Evolutionary conservation across 2,113 vertebrate species (phyloP).

Genomic region (Rattus norvegicus): DNA sequence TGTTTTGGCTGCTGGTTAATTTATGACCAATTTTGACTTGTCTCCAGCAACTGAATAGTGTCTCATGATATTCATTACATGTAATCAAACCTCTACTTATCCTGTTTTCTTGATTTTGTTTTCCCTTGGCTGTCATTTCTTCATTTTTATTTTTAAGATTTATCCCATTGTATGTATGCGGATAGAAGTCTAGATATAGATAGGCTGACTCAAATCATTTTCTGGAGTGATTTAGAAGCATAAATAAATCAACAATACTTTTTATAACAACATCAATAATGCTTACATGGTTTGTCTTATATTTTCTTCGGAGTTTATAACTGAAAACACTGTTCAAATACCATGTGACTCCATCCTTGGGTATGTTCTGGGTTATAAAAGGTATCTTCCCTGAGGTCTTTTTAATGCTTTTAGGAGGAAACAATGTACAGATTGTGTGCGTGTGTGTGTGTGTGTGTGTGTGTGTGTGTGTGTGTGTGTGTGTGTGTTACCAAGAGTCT

Average conservation of each 20-base stretch:
- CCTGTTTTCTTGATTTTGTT: slow-evolving; percentile 54
- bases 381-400: background rate
- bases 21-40: slow-evolving; percentile 41
- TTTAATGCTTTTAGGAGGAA: background rate
- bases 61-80: slow-evolving; percentile 54
- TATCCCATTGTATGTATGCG: background rate
- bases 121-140: slow-evolving; percentile 55
- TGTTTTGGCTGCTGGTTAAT: slow-evolving; percentile 59
- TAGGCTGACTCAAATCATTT: slow-evolving; percentile 44
- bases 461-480: background rate
- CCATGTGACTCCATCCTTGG: background rate
- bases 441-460: background rate
- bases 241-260: slow-evolving; percentile 66
- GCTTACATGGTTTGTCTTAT: background rate
- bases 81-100: slow-evolving; percentile 46
- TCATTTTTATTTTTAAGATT: slow-evolving; percentile 43
- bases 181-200: slow-evolving; percentile 21
- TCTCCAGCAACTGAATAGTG: slow-evolving; percentile 19
- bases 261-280: slow-evolving; percentile 47
- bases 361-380: background rate
- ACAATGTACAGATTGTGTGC: background rate
- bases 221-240: slow-evolving; percentile 51
- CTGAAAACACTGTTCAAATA: background rate
- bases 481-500: background rate
- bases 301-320: slow-evolving; percentile 26